Conservation (phyloP, 2,888 invertebrate genomes). For the Euphydryas editha region DNA sequence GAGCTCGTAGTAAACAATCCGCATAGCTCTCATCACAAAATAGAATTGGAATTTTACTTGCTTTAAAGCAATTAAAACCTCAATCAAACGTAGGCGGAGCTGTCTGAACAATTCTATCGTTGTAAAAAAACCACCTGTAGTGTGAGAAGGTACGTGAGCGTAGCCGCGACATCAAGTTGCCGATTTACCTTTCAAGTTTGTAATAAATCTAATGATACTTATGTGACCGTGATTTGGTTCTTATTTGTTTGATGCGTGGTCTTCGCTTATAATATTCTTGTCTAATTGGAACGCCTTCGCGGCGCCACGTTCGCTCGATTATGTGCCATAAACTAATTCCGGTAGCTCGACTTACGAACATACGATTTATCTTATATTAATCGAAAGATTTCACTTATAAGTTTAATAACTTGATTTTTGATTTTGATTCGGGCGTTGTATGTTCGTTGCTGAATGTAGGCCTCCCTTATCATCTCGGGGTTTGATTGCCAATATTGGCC, state of each 20-base stretch:
- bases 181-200: slow-evolving; percentile 9
- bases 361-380: slow-evolving; percentile 60
- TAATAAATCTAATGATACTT: slow-evolving; percentile 7
- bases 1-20: slow-evolving; percentile 14
- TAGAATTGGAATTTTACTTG: slow-evolving; percentile 35
- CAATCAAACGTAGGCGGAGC: slow-evolving; percentile 66
- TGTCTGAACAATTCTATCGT: slow-evolving; percentile 57
- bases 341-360: slow-evolving; percentile 74
- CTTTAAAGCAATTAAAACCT: slow-evolving; percentile 59
- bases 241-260: slow-evolving; percentile 38
- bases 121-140: slow-evolving; percentile 72
- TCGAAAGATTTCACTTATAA: slow-evolving; percentile 39
- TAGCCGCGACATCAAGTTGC: slow-evolving; percentile 15
- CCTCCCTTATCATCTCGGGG: too few species aligned
- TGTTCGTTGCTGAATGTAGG: too few species aligned
- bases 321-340: slow-evolving; percentile 80
- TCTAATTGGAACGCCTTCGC: slow-evolving; percentile 68
- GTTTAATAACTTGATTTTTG: neutral
- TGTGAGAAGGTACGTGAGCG: slow-evolving; percentile 63
- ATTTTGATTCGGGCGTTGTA: too few species aligned
- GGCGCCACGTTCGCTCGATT: slow-evolving; percentile 75
- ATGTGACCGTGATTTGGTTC: slow-evolving; percentile 44
- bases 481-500: too few species aligned
- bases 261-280: slow-evolving; percentile 44
- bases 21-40: slow-evolving; percentile 28